Percentiles rank a stretch among this genome's conserved stretches.
Evolutionary conservation across 2,113 vertebrate species (phyloP).

Genomic region (Emydura subglobosa): DNA sequence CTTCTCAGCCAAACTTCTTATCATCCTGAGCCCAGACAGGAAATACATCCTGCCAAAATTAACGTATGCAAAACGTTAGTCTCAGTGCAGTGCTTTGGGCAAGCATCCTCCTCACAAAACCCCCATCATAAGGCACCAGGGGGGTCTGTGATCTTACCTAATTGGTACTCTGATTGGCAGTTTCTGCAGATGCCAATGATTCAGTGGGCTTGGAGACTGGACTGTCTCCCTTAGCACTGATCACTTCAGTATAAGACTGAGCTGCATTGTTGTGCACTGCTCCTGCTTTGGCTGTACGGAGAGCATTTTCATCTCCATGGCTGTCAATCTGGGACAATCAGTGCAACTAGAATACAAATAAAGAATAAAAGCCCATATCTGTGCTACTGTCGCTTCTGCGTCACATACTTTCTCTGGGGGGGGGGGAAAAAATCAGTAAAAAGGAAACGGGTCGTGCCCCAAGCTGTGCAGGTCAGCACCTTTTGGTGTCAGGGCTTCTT

Average conservation of each 20-base stretch:
- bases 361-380: not conserved
- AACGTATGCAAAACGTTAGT: not conserved
- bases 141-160: too few relatives aligned
- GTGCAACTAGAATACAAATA: not conserved
- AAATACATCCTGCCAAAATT: not conserved
- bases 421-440: too few relatives aligned
- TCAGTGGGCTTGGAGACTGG: not conserved
- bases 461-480: not conserved
- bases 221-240: not conserved
- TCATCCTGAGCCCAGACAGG: not conserved
- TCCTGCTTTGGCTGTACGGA: not conserved
- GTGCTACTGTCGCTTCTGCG: too few relatives aligned
- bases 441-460: too few relatives aligned
- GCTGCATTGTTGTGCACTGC: not conserved
- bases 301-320: not conserved
- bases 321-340: not conserved
- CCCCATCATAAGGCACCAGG: not conserved
- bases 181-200: not conserved
- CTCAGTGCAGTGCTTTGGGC: not conserved
- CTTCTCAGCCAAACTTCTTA: not conserved
- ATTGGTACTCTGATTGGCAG: not conserved
- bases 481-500: slow-evolving; percentile 7
- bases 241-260: not conserved
- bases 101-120: not conserved
- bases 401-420: not conserved